These are phyloP conservation scores for Platynereis dumerilii DNA, from an alignment of 2,888 invertebrate genomes.

Conservation along the genomic window DNA sequence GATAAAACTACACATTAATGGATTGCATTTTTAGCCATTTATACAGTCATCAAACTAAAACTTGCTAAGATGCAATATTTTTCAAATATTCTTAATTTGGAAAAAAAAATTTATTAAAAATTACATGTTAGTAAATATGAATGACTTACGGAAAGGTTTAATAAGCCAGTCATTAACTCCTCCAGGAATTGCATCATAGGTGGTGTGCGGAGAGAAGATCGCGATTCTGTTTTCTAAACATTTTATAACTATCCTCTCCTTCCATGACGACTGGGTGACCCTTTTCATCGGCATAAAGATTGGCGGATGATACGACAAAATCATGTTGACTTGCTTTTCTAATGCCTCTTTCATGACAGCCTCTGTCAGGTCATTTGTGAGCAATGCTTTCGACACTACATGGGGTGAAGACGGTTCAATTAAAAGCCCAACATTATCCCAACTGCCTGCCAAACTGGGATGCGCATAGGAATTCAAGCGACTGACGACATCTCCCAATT, in stretches of 20 bases:
- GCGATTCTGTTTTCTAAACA: constrained; percentile 86
- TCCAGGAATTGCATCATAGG: constrained; percentile 81
- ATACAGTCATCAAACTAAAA: no score
- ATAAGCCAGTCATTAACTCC: constrained; percentile 96
- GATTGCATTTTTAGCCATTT: no score
- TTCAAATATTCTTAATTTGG: no score
- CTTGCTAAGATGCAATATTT: no score
- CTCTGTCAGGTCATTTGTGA: constrained; percentile 93
- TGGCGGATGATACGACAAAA: constrained; percentile 95
- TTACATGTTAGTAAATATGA: no score
- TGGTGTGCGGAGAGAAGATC: constrained; percentile 91
- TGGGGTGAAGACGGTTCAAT: constrained; percentile 76
- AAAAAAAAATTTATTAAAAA: no score
- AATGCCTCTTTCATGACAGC: constrained; percentile 81
- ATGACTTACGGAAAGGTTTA: constrained; percentile 71
- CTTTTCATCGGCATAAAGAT: constrained; percentile 86
- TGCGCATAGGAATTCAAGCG: constrained; percentile 48
- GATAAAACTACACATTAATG: no score
- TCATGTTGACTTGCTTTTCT: constrained; percentile 74
- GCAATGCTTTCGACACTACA: constrained; percentile 67
- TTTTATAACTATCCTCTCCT: constrained; percentile 79
- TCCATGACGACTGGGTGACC: constrained; percentile 72
- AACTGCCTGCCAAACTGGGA: constrained; percentile 73
- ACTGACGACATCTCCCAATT: constrained; percentile 36
- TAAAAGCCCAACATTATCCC: constrained; percentile 95